A percentile compares a stretch with the other conserved stretches of the same genome.
Conservation (phyloP, 2,113 vertebrate species). For the Axis porcinus region DNA sequence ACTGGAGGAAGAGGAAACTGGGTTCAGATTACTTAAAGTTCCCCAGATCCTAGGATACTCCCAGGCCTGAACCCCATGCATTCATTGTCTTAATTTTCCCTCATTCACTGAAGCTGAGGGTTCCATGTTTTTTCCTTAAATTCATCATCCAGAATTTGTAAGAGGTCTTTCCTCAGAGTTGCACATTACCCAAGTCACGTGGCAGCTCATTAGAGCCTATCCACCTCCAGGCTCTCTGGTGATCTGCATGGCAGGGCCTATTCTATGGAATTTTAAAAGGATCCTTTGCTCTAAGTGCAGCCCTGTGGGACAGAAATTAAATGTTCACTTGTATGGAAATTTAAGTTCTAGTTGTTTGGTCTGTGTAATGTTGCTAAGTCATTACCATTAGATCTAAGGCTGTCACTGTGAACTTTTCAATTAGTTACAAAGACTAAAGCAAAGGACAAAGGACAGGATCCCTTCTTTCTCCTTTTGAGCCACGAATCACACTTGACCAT, state of each 20-base stretch:
- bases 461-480: neutral
- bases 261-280: conserved; percentile 55
- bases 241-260: neutral
- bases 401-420: neutral
- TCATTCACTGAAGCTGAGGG: neutral
- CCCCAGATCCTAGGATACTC: neutral
- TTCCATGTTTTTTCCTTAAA: neutral
- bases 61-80: neutral
- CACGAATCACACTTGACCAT: neutral
- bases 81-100: conserved; percentile 18
- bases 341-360: conserved; percentile 32
- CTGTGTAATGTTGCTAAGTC: conserved; percentile 36
- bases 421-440: neutral
- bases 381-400: neutral
- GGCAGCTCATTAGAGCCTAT: conserved; percentile 36
- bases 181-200: conserved; percentile 6
- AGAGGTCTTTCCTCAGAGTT: neutral
- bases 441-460: neutral
- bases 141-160: conserved; percentile 15
- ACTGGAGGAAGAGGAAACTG: neutral
- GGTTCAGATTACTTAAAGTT: conserved; percentile 58
- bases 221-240: conserved; percentile 28
- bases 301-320: conserved; percentile 32
- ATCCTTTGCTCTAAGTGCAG: conserved; percentile 4
- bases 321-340: conserved; percentile 43